Percentiles rank a stretch among this genome's conserved stretches.
Conservation (phyloP, 2,888 invertebrate genomes). For the Bunonema sp. region DNA sequence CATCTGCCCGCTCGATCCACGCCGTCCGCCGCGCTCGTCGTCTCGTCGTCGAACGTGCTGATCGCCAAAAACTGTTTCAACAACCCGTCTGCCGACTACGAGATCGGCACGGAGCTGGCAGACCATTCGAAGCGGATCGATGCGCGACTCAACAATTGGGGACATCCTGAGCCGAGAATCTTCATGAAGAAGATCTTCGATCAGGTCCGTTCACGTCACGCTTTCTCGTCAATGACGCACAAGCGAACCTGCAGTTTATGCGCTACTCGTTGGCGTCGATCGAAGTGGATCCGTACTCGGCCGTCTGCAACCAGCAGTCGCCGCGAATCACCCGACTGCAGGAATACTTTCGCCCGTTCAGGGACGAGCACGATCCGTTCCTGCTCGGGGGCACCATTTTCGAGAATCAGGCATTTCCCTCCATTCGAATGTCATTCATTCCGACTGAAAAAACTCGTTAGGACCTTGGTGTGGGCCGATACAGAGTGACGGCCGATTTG, state of each 20-base stretch:
- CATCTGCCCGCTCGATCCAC: constrained; percentile 71
- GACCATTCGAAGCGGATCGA: constrained; percentile 85
- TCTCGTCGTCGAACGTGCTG: constrained; percentile 70
- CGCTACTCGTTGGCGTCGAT: constrained; percentile 82
- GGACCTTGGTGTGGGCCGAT: constrained; percentile 49
- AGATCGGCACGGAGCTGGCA: constrained; percentile 81
- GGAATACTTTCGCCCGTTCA: constrained; percentile 33
- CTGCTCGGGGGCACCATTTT: constrained; percentile 64
- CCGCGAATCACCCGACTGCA: constrained; percentile 56
- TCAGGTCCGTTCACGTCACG: constrained; percentile 15
- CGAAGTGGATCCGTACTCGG: constrained; percentile 71
- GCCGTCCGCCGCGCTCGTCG: constrained; percentile 77
- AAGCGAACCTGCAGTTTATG: constrained; percentile 46
- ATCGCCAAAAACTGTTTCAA: constrained; percentile 68
- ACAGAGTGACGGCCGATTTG: constrained; percentile 79
- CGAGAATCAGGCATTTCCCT: constrained; percentile 60
- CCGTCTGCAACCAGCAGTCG: constrained; percentile 74
- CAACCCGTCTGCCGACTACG: constrained; percentile 75
- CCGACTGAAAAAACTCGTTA: too few species aligned
- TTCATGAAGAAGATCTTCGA: constrained; percentile 49
- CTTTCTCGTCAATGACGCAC: neutral
- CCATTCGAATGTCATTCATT: too few species aligned
- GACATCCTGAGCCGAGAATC: constrained; percentile 45
- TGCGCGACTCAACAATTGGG: constrained; percentile 84
- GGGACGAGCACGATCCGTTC: constrained; percentile 22